Evolutionary conservation across 2,888 invertebrate genomes (phyloP).

Genomic region (Ectemnius continuus): DNA sequence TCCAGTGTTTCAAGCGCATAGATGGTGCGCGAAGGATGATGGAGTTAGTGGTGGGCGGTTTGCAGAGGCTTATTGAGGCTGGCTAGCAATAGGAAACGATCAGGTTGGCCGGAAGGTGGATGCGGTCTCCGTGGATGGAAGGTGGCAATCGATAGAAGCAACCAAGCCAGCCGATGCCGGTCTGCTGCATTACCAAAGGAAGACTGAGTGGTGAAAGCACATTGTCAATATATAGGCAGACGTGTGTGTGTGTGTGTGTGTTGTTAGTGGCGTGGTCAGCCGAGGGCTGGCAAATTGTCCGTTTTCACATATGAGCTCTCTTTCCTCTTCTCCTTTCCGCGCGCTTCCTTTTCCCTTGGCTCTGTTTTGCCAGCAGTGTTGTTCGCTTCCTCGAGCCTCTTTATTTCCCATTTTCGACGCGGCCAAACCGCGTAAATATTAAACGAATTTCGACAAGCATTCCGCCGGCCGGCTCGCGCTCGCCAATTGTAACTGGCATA

Average conservation of each 20-base stretch:
- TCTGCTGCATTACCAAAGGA: conserved; percentile 8
- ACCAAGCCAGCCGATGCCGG: not conserved
- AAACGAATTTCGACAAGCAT: conserved; percentile 16
- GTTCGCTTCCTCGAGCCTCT: not conserved
- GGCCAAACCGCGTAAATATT: conserved; percentile 16
- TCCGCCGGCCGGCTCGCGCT: not conserved
- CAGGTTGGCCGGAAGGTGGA: not conserved
- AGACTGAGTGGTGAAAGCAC: not conserved
- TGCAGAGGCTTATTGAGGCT: not conserved
- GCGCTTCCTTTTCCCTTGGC: not conserved
- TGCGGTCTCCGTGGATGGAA: not conserved
- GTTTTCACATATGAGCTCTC: conserved; percentile 6
- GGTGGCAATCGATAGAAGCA: conserved; percentile 4
- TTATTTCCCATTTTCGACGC: conserved; percentile 21
- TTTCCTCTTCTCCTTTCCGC: not conserved
- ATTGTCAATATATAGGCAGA: not conserved
- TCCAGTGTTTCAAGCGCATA: too few relatives aligned
- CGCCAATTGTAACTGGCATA: conserved; percentile 16
- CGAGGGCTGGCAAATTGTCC: conserved; percentile 19
- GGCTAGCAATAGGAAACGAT: not conserved
- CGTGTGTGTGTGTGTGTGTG: not conserved
- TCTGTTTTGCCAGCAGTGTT: not conserved
- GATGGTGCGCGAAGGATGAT: too few relatives aligned
- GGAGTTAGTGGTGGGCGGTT: too few relatives aligned
- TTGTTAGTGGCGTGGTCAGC: not conserved